A percentile compares a stretch with the other conserved stretches of the same genome.
These are phyloP conservation scores for Zaprionus davidi DNA, from an alignment of 1,140 invertebrate species.

Conservation along the genomic window DNA sequence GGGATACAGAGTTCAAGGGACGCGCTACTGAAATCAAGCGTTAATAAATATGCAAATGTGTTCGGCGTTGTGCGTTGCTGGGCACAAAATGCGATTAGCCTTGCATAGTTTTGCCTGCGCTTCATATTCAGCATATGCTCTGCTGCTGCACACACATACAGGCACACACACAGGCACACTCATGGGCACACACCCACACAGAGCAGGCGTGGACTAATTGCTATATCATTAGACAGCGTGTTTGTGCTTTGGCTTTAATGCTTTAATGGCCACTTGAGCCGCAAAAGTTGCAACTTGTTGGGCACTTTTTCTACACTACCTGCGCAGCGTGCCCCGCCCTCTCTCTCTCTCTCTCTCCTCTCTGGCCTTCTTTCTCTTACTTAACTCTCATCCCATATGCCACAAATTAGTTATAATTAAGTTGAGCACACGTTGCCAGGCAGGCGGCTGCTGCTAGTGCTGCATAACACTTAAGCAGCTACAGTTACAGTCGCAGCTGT, in stretches of 20 bases:
- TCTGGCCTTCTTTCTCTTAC: background rate
- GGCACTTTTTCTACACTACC: constrained; percentile 48
- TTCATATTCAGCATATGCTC: constrained; percentile 32
- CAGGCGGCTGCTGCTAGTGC: constrained; percentile 22
- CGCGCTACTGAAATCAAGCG: constrained; percentile 61
- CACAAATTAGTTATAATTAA: constrained; percentile 82
- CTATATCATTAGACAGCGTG: constrained; percentile 59
- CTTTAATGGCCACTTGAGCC: constrained; percentile 78
- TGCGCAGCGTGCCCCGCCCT: background rate
- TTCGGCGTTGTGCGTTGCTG: constrained; percentile 20
- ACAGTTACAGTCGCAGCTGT: constrained; percentile 53
- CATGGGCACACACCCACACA: constrained; percentile 13
- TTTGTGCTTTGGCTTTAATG: constrained; percentile 58
- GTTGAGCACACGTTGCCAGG: constrained; percentile 68
- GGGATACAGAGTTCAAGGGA: background rate
- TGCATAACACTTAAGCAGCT: constrained; percentile 61
- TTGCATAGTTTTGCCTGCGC: constrained; percentile 43
- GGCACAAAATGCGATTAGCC: constrained; percentile 65
- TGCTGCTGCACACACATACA: constrained; percentile 2
- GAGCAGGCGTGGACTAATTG: constrained; percentile 53
- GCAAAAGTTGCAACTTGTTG: constrained; percentile 65
- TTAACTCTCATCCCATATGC: constrained; percentile 53
- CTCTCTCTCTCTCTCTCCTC: constrained; percentile 9
- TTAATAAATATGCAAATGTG: constrained; percentile 79
- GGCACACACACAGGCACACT: background rate